Base-by-base conservation (phyloP, 2,113 vertebrate genomes). In the Macquaria australasica region DNA sequence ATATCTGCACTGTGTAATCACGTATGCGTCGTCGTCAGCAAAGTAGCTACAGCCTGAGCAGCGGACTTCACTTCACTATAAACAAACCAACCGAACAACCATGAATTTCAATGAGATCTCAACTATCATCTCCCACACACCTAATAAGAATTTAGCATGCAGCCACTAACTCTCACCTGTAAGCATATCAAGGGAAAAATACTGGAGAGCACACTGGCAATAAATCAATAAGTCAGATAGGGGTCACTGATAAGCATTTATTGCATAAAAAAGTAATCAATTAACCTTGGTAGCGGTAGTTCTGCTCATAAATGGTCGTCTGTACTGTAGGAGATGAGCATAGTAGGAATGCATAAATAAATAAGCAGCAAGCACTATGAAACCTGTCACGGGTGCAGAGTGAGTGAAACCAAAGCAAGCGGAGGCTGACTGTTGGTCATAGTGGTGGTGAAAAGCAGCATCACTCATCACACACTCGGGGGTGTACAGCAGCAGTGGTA, bases 271-370 rank as follows among this genome's bases (percentile, higher is more conserved):
- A 80, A 74, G 50, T 25, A 53, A 77, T 73, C 45, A 28, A 23
- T 81, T 66, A 84, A 56, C 58, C 60, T 15, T 62, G 75, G 31
- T 41, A 28, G 31, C 5, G 11, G n/a, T 51, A 10, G 51, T 59
- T 72, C 41, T 74, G 23, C 67, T 74, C 41, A 34, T 63, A 74
- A 73, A 66, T 63, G 8, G 67, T 34, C 7, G n/a, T 6, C 60
- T 67, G 73, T 18, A 51, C 48, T 53, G 59, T 28, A 43, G 50
- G 73, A 79, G 83, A 77, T 55, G 70, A 79, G 60, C 79, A 77
- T 66, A 74, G 79, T 64, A 60, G 53, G 45, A 76, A 85, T 67
- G 66, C 77, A 91, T 94, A 37, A 91, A 92, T 92, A 88, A 91
- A 80, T 89, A 34, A 93, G 75, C 20, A 81, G 67, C 28, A 39